These are phyloP conservation scores for Aplochiton taeniatus DNA, from an alignment of 2,797 vertebrate species.

Conservation along the genomic window DNA sequence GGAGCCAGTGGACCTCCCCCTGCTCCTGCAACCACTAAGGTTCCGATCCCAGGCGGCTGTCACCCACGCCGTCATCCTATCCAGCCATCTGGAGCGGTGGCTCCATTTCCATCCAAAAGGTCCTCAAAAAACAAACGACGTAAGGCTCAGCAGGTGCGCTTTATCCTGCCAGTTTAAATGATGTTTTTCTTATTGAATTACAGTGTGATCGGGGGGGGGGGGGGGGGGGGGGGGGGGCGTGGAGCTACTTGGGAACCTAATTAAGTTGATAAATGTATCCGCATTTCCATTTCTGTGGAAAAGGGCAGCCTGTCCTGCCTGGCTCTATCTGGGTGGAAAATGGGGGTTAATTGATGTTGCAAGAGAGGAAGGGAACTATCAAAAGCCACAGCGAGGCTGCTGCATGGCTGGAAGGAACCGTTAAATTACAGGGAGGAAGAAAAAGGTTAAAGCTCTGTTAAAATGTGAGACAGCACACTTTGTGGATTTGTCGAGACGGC, in stretches of 20 bases:
- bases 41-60: too few species aligned
- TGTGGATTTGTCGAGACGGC: too few species aligned
- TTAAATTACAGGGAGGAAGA: slow-evolving; percentile 36
- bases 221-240: slow-evolving; percentile 30
- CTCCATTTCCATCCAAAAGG: slow-evolving; percentile 18
- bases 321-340: slow-evolving; percentile 43
- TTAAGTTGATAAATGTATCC: slow-evolving; percentile 54
- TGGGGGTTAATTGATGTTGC: slow-evolving; percentile 57
- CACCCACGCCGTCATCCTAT: neutral
- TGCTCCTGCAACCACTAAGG: too few species aligned
- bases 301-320: slow-evolving; percentile 39
- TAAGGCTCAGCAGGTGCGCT: neutral
- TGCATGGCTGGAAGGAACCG: slow-evolving; percentile 21
- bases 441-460: slow-evolving; percentile 42
- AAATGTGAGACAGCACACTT: slow-evolving; percentile 22
- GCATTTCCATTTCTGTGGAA: slow-evolving; percentile 48
- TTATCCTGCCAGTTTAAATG: slow-evolving; percentile 11
- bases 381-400: slow-evolving; percentile 39
- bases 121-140: slow-evolving; percentile 17
- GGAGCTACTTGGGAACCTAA: slow-evolving; percentile 43
- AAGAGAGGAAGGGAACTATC: slow-evolving; percentile 37
- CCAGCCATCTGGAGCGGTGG: neutral
- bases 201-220: slow-evolving; percentile 33
- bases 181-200: slow-evolving; percentile 41
- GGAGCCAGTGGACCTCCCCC: too few species aligned